A percentile compares a stretch with the other conserved stretches of the same genome.
phyloP scores from a whole-genome alignment of 2,797 vertebrate genomes.

The Geotrypetes seraphini region DNA sequence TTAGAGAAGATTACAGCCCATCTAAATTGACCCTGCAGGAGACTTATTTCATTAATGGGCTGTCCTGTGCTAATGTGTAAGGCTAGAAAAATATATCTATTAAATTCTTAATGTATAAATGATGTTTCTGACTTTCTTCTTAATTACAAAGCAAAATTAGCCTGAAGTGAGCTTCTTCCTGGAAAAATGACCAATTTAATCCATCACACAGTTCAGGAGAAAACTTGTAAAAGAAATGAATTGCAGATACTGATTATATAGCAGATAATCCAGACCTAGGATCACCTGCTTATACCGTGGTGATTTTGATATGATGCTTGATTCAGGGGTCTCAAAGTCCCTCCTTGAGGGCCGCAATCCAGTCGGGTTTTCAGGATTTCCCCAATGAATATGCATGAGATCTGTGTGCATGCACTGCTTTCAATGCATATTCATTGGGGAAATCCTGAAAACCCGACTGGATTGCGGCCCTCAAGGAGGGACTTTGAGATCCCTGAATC shows the following conservation, averaged over 20 bases:
- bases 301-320: no score
- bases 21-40: constrained; percentile 88
- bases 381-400: no score
- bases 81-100: constrained; percentile 86
- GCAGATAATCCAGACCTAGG: no score
- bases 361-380: no score
- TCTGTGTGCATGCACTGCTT: no score
- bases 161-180: constrained; percentile 65
- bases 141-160: constrained; percentile 88
- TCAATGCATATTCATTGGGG: no score
- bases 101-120: constrained; percentile 96
- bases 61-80: constrained; percentile 85
- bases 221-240: constrained; percentile 32
- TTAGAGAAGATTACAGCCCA: constrained; percentile 93
- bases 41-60: constrained; percentile 89
- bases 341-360: no score
- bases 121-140: constrained; percentile 89
- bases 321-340: no score
- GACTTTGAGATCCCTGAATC: no score
- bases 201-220: constrained; percentile 49
- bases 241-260: constrained; percentile 29
- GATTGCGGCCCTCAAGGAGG: no score
- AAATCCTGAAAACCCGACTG: no score
- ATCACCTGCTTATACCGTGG: no score
- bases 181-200: constrained; percentile 67